A percentile compares a stretch with the other conserved stretches of the same genome.
Conservation (phyloP, 1,140 invertebrate genomes). For the Holcopasites calliopsidis region DNA sequence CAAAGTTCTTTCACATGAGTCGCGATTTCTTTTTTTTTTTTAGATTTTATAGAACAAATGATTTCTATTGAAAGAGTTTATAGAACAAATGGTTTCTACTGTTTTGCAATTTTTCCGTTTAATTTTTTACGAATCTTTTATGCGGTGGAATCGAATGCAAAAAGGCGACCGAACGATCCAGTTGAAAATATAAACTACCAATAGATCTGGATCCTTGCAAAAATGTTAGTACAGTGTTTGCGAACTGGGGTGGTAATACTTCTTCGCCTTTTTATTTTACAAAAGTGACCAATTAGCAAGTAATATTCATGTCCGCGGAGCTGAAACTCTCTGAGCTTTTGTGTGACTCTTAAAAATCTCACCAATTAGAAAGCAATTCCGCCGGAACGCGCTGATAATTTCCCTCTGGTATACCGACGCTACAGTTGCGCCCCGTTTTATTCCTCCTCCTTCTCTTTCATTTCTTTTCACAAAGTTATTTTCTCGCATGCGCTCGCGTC, state of each 20-base stretch:
- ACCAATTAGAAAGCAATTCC: slow-evolving; percentile 48
- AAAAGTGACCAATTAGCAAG: slow-evolving; percentile 45
- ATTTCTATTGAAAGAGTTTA: too few relatives aligned
- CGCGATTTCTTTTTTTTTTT: too few relatives aligned
- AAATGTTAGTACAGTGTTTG: too few relatives aligned
- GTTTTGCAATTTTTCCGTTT: too few relatives aligned
- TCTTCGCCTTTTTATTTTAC: slow-evolving; percentile 33
- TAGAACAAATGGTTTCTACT: too few relatives aligned
- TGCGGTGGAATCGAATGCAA: not conserved
- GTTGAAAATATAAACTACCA: too few relatives aligned
- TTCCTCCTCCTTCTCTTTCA: not conserved
- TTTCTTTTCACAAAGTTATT: not conserved
- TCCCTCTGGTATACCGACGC: slow-evolving; percentile 25
- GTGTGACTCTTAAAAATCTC: slow-evolving; percentile 47
- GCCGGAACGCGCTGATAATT: slow-evolving; percentile 32
- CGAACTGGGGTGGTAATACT: slow-evolving; percentile 11
- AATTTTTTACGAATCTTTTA: too few relatives aligned
- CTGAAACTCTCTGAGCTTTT: slow-evolving; percentile 38
- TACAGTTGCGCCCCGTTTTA: slow-evolving; percentile 28
- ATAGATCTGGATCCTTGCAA: too few relatives aligned
- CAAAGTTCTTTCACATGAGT: too few relatives aligned
- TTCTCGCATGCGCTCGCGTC: not conserved
- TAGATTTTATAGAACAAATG: too few relatives aligned
- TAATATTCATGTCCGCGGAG: slow-evolving; percentile 24
- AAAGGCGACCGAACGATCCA: not conserved